phyloP scores from a whole-genome alignment of 2,113 vertebrate species.

The Tetrao urogallus region DNA sequence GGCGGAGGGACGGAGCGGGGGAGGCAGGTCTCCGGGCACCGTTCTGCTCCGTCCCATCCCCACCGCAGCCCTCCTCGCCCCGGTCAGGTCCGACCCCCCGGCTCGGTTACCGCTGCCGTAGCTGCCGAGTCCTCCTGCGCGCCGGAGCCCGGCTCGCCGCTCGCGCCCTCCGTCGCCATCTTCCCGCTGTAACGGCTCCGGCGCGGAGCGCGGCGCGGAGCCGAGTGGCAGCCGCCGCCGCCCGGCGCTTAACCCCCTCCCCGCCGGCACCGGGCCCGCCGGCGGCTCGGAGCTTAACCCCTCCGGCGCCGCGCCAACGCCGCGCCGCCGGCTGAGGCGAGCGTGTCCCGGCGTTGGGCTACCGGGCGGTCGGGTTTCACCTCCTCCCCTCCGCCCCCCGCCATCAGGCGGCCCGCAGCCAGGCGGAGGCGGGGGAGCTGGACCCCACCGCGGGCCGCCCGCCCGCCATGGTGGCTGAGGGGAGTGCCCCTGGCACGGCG shows the following conservation, averaged over 20 bases:
- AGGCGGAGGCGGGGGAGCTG: not conserved
- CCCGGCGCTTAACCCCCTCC: conserved; percentile 67
- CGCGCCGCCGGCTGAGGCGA: not conserved
- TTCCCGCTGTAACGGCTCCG: conserved; percentile 72
- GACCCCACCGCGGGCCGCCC: not conserved
- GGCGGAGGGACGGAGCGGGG: not conserved
- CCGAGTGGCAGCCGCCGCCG: conserved; percentile 35
- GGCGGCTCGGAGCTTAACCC: conserved; percentile 31
- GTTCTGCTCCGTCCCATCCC: not conserved
- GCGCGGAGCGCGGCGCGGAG: conserved; percentile 59
- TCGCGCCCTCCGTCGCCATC: conserved; percentile 81
- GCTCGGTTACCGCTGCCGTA: conserved; percentile 66
- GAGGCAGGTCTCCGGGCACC: not conserved
- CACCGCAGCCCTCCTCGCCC: not conserved
- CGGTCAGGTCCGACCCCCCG: not conserved
- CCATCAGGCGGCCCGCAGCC: not conserved
- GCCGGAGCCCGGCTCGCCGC: conserved; percentile 71
- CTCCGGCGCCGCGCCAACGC: not conserved
- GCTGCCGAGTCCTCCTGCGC: conserved; percentile 54
- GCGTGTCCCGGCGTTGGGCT: not conserved
- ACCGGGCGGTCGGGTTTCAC: not conserved
- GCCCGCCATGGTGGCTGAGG: not conserved
- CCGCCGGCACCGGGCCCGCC: conserved; percentile 31
- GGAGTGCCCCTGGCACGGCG: not conserved
- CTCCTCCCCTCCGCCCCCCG: conserved; percentile 17